A percentile compares a stretch with the other conserved stretches of the same genome.
Evolutionary conservation across 2,888 invertebrate species (phyloP).

Genomic region (Anticlea derivata): DNA sequence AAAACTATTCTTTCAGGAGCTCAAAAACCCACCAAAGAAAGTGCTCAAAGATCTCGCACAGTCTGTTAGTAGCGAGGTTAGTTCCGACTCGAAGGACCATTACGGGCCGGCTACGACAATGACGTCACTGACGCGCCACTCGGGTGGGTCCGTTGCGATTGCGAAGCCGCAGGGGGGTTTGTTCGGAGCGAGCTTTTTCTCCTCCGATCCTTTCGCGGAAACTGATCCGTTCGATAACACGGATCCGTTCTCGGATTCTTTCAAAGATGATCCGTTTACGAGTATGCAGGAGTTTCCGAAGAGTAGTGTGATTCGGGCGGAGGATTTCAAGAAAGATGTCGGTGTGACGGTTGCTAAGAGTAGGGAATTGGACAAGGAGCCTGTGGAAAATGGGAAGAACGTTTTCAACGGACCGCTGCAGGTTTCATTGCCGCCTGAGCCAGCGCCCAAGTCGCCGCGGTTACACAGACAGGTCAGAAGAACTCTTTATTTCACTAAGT

Average conservation of each 20-base stretch:
- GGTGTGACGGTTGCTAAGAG: constrained; percentile 41
- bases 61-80: constrained; percentile 61
- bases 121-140: constrained; percentile 76
- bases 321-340: constrained; percentile 48
- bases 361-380: constrained; percentile 47
- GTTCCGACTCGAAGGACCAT: constrained; percentile 55
- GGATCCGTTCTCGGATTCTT: constrained; percentile 86
- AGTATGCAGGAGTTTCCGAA: constrained; percentile 71
- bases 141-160: constrained; percentile 77
- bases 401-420: constrained; percentile 87
- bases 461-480: constrained; percentile 66
- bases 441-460: constrained; percentile 71
- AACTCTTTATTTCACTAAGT: neutral
- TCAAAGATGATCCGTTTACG: constrained; percentile 85
- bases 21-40: constrained; percentile 97
- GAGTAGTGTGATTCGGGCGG: constrained; percentile 50
- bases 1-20: constrained; percentile 97
- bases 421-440: constrained; percentile 87
- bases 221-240: constrained; percentile 89
- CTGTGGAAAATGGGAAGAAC: constrained; percentile 55
- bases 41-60: constrained; percentile 92
- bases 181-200: constrained; percentile 68
- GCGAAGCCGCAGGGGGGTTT: constrained; percentile 54
- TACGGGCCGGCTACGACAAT: constrained; percentile 75
- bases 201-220: constrained; percentile 86